Evolutionary conservation across 1,140 invertebrate species (phyloP), one percentile per base, ranked within the genome.

Genomic region (Hyles vespertilio): DNA sequence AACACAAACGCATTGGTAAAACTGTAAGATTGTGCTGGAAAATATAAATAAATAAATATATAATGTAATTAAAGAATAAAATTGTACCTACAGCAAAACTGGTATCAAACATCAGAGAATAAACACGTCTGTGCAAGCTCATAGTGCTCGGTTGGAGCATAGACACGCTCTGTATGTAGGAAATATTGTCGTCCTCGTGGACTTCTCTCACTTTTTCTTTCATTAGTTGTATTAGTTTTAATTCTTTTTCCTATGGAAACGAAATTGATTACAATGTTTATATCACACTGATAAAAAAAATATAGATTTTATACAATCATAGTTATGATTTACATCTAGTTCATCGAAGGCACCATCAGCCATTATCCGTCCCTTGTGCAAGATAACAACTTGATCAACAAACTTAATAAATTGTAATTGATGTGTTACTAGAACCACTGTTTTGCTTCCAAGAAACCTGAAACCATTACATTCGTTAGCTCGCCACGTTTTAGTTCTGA

Each of bases 391-490:
- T 62, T 93, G 90, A 74, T 95, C 92, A 0, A 94, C 94, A 12
- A 92, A 89, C 72, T 92, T 92, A 8, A 97, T 89, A 71, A 94
- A 95, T 70, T 96, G 95, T 3, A 97, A 74, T 72, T 97, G 95
- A 90, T 97, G 95, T 2, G 96, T 97, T 1, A 96, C 94, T 9
- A 97, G 87, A 55, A 97, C 91, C 9, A 94, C 90, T 2, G 94
- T 94, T 83, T 95, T 96, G 12, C 92, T 84, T 56, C 84, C 89
- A 11, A 97, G 84, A 69, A 93, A 93, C 32, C 92, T 93, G 44
- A 40, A 48, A 51, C 9, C n/a, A 52, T 49, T 32, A 32, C 44
- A 49, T 3, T 43, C 11, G 6, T 11, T 22, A 48, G 6, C 9
- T n/a, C 22, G 47, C 3, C 9, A 48, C 12, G 1, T 44, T 51